phyloP scores from a whole-genome alignment of 2,113 vertebrate genomes.

The Scatophagus argus region DNA sequence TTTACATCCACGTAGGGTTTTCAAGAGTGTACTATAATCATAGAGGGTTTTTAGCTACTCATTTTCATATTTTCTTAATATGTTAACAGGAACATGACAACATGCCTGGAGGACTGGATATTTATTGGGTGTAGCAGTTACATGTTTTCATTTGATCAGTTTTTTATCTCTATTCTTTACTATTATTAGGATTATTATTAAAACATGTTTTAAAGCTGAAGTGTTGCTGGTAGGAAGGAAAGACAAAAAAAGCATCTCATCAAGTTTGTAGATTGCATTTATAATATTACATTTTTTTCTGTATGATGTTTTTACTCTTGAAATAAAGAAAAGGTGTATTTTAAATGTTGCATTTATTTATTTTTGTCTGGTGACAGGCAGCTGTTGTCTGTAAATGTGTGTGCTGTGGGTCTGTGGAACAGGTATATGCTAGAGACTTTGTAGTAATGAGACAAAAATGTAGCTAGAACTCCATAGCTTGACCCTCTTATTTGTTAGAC shows the following conservation, averaged over 20 bases:
- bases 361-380: neutral
- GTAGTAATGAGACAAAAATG: neutral
- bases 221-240: constrained; percentile 53
- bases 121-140: constrained; percentile 65
- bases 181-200: constrained; percentile 31
- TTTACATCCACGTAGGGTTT: constrained; percentile 68
- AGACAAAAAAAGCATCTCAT: constrained; percentile 53
- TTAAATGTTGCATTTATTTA: constrained; percentile 36
- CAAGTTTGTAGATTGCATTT: constrained; percentile 75
- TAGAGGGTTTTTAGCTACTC: constrained; percentile 34
- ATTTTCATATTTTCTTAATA: constrained; percentile 64
- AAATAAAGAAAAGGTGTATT: constrained; percentile 78
- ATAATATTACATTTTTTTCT: constrained; percentile 68
- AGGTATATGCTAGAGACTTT: neutral
- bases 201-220: constrained; percentile 62
- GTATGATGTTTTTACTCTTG: constrained; percentile 79
- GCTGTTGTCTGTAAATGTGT: constrained; percentile 4
- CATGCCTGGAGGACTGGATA: constrained; percentile 49
- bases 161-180: constrained; percentile 47
- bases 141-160: constrained; percentile 54
- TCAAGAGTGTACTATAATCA: constrained; percentile 46
- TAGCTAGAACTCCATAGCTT: neutral
- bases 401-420: neutral
- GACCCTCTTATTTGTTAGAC: neutral
- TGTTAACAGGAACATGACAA: constrained; percentile 45